Evolutionary conservation across 1,140 invertebrate genomes (phyloP), one percentile per base, ranked within the genome.

Genomic region (Halyomorpha halys): DNA sequence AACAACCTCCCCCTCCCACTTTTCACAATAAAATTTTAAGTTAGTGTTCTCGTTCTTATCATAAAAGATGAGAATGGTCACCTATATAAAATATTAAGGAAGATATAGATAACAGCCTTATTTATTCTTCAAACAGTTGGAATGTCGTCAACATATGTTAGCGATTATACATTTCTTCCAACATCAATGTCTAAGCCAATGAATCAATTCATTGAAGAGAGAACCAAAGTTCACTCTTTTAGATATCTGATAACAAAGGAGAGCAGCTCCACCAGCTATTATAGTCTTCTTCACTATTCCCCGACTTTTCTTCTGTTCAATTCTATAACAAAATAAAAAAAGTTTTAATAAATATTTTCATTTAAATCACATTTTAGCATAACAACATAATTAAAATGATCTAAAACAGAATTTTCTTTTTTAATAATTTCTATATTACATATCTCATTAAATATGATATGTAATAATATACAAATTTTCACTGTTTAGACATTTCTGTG

Each of bases 21-120:
- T 39, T 39, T 39, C 34, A 39, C 11, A 39, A 13, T 39, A 39
- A 3, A 39, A 11, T 39, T 39, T 39, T 39, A 39, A 39, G 5
- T 39, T 39, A 39, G 3, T 30, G 8, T 39, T 39, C 34, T 39
- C 34, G 11, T 39, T 39, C 34, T 39, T 39, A 39, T 11, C 34
- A 13, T 30, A 30, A 30, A 39, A 39, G 1, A 39, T 39, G 34
- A 39, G 34, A 39, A 39, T 39, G 34, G 34, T 39, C 34, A 39
- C 34, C 34, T 39, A 39, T 39, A 39, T 39, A 39, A 39, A 39
- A 39, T 39, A 39, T 39, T 39, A 6, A 56, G 53, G 53, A 56
- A 56, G 53, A 56, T 19, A 19, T 23, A 23, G 47, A 23, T 25
- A 56, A 56, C 53, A 56, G 53, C 53, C 53, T 56, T 56, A 56